Evolutionary conservation across 1,140 invertebrate species (phyloP).

Genomic region (Drosophila subpulchrella): DNA sequence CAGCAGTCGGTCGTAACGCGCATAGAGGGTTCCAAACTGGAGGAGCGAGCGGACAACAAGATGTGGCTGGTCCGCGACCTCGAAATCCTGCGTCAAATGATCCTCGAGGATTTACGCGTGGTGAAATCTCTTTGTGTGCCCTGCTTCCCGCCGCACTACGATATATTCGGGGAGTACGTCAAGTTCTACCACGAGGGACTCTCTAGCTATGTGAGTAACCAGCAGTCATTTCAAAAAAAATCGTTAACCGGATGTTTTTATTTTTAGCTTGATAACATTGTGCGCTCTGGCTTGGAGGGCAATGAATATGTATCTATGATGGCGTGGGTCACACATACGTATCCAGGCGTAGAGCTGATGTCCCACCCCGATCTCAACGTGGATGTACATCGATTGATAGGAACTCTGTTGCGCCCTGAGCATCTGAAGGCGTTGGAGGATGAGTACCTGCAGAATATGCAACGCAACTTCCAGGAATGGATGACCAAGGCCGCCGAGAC

Average conservation of each 20-base stretch:
- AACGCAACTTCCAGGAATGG: constrained; percentile 97
- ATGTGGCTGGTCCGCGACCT: constrained; percentile 95
- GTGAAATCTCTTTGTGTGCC: constrained; percentile 96
- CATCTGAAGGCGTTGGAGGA: constrained; percentile 92
- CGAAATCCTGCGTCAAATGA: constrained; percentile 92
- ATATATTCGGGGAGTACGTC: constrained; percentile 96
- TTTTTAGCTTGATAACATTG: constrained; percentile 93
- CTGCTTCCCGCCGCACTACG: constrained; percentile 98
- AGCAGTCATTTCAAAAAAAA: too few species aligned
- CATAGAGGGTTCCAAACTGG: constrained; percentile 96
- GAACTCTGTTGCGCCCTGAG: constrained; percentile 90
- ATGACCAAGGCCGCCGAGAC: constrained; percentile 96
- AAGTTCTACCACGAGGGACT: constrained; percentile 97
- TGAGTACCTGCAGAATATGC: constrained; percentile 94
- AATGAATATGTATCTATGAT: constrained; percentile 98
- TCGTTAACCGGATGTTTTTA: neutral
- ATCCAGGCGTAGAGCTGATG: constrained; percentile 93
- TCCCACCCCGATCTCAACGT: constrained; percentile 94
- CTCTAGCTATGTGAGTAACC: constrained; percentile 90
- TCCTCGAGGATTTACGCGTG: constrained; percentile 96
- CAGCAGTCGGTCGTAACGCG: constrained; percentile 93
- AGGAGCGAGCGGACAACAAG: constrained; percentile 95
- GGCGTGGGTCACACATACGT: constrained; percentile 96
- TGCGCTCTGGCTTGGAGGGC: constrained; percentile 94
- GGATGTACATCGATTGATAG: constrained; percentile 86